phyloP scores from a whole-genome alignment of 2,888 invertebrate genomes.

The Ornithoptera alexandrae region DNA sequence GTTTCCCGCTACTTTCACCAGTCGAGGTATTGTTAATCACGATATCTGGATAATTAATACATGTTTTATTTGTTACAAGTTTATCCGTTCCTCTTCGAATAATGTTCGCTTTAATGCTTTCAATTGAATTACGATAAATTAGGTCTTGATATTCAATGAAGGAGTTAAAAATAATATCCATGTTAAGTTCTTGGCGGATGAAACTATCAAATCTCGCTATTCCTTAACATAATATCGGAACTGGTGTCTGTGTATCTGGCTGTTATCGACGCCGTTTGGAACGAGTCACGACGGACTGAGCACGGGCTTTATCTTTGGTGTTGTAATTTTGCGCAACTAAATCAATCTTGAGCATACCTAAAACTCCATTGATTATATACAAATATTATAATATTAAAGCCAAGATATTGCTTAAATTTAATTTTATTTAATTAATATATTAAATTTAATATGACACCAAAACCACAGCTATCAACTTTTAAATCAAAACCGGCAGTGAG shows the following conservation, averaged over 20 bases:
- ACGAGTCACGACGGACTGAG: conserved; percentile 25
- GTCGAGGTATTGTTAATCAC: too few species aligned
- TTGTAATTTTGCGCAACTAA: conserved; percentile 22
- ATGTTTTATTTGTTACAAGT: background rate
- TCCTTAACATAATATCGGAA: conserved; percentile 12
- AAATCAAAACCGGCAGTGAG: too few species aligned
- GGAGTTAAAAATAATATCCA: too few species aligned
- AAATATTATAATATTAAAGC: background rate
- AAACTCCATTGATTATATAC: conserved; percentile 6
- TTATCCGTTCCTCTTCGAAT: background rate
- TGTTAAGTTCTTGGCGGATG: too few species aligned
- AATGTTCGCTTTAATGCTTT: background rate
- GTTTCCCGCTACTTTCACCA: too few species aligned
- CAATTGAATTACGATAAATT: too few species aligned
- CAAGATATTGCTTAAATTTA: too few species aligned
- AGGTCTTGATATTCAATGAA: too few species aligned
- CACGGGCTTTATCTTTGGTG: conserved; percentile 18
- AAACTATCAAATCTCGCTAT: background rate
- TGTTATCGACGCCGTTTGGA: conserved; percentile 20
- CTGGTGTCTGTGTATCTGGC: conserved; percentile 8
- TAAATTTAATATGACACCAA: too few species aligned
- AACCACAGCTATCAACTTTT: too few species aligned
- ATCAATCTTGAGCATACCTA: conserved; percentile 20
- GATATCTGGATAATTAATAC: background rate
- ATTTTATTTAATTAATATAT: too few species aligned